Evolutionary conservation across 2,797 vertebrate genomes (phyloP).

Genomic region (Remorina albescens): DNA sequence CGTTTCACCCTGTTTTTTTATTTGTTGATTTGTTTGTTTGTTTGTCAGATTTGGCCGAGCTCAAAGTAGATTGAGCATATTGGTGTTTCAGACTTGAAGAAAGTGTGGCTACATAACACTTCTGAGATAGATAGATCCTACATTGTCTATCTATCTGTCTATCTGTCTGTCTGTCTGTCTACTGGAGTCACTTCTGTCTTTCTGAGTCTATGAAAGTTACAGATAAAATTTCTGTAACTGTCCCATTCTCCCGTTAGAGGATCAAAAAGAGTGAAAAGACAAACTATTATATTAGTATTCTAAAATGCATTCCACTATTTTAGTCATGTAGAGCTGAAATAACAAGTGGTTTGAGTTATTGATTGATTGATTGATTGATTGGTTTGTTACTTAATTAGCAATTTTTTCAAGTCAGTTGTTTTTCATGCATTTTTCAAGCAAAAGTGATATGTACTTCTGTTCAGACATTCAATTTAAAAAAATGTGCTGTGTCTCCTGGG

Average conservation of each 20-base stretch:
- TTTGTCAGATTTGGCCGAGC: constrained; percentile 8
- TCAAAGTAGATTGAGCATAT: constrained; percentile 24
- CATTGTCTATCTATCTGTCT: constrained; percentile 35
- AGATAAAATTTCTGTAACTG: too few relatives aligned
- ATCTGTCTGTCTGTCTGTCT: constrained; percentile 33
- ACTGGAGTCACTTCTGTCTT: too few relatives aligned
- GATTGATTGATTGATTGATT: background rate
- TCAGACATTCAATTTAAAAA: background rate
- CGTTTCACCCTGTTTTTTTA: background rate
- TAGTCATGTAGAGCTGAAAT: background rate
- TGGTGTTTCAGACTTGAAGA: constrained; percentile 40
- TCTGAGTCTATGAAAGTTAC: too few relatives aligned
- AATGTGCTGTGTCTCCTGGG: too few relatives aligned
- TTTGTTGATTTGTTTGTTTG: background rate
- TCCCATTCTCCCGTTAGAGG: too few relatives aligned
- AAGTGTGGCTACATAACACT: constrained; percentile 76
- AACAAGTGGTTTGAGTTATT: background rate
- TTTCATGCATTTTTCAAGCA: background rate
- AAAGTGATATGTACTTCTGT: background rate
- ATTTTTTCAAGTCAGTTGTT: background rate
- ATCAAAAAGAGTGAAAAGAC: too few relatives aligned
- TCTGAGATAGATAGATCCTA: constrained; percentile 56
- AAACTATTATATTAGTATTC: too few relatives aligned
- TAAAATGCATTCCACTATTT: too few relatives aligned
- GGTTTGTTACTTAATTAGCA: background rate